Percentiles rank a stretch among this genome's conserved stretches.
phyloP scores from a whole-genome alignment of 2,113 vertebrate genomes.

The Ardeotis arabs region DNA sequence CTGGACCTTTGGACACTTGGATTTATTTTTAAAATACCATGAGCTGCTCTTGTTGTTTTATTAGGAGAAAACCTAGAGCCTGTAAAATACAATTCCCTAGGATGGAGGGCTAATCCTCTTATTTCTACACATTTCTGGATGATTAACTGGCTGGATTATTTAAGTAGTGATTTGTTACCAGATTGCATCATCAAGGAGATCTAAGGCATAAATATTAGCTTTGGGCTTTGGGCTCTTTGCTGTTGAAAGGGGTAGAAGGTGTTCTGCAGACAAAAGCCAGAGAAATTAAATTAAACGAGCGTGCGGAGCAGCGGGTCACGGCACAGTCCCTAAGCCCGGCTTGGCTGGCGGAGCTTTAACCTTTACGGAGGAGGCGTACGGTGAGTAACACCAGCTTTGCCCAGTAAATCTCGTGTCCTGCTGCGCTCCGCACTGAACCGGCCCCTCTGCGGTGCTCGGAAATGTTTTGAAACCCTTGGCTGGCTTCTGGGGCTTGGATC shows the following conservation, averaged over 20 bases:
- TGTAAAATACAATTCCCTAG: neutral
- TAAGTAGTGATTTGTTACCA: constrained; percentile 27
- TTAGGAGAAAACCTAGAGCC: neutral
- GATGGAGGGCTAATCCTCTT: constrained; percentile 33
- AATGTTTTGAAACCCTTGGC: accelerated
- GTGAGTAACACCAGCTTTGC: neutral
- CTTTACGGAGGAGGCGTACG: neutral
- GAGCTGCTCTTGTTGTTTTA: neutral
- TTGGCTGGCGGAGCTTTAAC: neutral
- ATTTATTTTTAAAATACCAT: neutral
- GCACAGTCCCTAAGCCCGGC: neutral
- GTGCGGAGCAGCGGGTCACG: neutral
- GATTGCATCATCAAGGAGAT: constrained; percentile 37
- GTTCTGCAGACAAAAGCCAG: constrained; percentile 15
- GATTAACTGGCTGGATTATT: constrained; percentile 53
- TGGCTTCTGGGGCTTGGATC: neutral
- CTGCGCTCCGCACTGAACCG: too few species aligned
- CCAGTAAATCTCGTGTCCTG: neutral
- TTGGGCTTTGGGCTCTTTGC: neutral
- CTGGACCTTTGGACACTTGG: neutral
- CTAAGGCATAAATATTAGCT: constrained; percentile 33
- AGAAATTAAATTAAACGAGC: neutral
- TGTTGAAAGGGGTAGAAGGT: constrained; percentile 35
- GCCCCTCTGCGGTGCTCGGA: neutral
- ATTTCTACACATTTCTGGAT: constrained; percentile 53